Conservation (phyloP, 2,888 invertebrate species). For the Gymnoscelis rufifasciata region DNA sequence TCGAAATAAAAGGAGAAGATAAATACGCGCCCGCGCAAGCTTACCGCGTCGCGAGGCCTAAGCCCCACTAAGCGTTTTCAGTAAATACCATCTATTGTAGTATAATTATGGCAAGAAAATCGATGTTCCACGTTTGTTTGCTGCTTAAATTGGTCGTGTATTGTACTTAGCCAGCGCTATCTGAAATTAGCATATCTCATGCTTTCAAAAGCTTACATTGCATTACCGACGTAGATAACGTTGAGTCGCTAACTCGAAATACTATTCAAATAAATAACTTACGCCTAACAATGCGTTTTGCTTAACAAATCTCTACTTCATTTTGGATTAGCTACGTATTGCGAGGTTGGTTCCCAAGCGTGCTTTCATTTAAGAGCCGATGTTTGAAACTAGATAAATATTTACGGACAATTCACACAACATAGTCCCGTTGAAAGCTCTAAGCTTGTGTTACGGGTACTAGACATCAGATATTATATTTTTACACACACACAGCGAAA, state of each 20-base stretch:
- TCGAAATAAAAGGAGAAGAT: no score
- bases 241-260: constrained; percentile 24
- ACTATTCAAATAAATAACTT: constrained; percentile 27
- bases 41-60: no score
- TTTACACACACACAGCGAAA: no score
- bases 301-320: constrained; percentile 46
- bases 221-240: constrained; percentile 22
- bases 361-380: no score
- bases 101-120: neutral
- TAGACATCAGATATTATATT: no score
- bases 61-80: no score
- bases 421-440: no score
- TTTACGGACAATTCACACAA: no score
- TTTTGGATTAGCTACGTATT: constrained; percentile 31
- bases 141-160: neutral
- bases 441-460: no score
- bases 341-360: constrained; percentile 10
- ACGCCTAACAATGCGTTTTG: constrained; percentile 35
- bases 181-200: constrained; percentile 20
- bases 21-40: no score
- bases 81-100: neutral
- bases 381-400: no score
- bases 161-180: constrained; percentile 5
- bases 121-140: neutral
- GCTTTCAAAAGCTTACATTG: constrained; percentile 18